Conservation (phyloP, 2,797 vertebrate genomes). For the Melopsittacus undulatus region DNA sequence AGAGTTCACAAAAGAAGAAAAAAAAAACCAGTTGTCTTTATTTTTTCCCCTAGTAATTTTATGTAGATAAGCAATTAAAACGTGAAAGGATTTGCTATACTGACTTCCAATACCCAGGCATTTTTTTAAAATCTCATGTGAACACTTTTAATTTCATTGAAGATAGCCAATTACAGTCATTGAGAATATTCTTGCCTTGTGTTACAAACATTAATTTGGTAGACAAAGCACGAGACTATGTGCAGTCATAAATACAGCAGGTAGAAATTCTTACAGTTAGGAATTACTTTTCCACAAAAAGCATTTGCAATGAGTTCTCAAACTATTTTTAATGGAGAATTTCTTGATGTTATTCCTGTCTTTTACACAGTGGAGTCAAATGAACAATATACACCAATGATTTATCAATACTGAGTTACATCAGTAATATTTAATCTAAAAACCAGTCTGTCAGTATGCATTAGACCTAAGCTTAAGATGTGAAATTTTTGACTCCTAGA, state of each 20-base stretch:
- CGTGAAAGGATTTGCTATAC: background rate
- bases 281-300: background rate
- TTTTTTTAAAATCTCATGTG: background rate
- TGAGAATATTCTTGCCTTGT: background rate
- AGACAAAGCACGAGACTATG: background rate
- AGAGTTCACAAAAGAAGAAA: background rate
- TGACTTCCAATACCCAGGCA: background rate
- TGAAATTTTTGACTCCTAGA: background rate
- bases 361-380: background rate
- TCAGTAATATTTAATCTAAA: background rate
- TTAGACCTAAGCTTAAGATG: background rate
- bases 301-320: background rate
- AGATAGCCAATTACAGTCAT: background rate
- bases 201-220: conserved; percentile 10
- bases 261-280: background rate
- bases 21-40: background rate
- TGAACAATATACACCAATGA: background rate
- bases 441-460: background rate
- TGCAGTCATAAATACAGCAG: background rate
- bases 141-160: background rate
- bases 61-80: background rate
- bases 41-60: background rate
- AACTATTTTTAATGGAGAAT: background rate
- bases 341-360: background rate
- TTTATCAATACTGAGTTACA: background rate